These are phyloP conservation scores for Paramisgurnus dabryanus DNA, from an alignment of 2,113 vertebrate species.

Conservation along the genomic window DNA sequence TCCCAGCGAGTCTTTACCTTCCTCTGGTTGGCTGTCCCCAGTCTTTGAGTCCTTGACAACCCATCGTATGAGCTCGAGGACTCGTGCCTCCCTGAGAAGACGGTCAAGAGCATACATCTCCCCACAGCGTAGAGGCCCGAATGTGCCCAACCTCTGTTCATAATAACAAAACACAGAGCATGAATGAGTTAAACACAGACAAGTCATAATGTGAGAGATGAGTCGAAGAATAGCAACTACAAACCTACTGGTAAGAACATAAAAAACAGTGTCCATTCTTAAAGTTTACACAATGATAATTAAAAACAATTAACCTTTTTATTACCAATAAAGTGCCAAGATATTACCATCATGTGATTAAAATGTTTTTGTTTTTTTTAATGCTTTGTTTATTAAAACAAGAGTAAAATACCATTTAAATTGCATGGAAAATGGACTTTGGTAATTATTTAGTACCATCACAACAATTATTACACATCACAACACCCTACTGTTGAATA, in stretches of 20 bases:
- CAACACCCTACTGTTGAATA: no score
- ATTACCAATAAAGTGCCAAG: not conserved
- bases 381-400: no score
- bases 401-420: no score
- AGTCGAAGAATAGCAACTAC: not conserved
- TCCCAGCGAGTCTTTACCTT: constrained; percentile 76
- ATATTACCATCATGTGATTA: not conserved
- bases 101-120: constrained; percentile 93
- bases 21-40: constrained; percentile 66
- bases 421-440: no score
- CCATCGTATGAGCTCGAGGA: constrained; percentile 81
- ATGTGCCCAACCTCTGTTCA: constrained; percentile 86
- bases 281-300: not conserved
- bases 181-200: not conserved
- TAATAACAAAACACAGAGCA: constrained; percentile 37
- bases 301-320: not conserved
- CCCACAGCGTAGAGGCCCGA: constrained; percentile 90
- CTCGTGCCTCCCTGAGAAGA: constrained; percentile 82
- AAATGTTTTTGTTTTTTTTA: no score
- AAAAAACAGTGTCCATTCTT: no score
- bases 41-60: constrained; percentile 71
- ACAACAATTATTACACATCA: no score
- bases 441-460: no score
- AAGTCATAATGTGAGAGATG: no score
- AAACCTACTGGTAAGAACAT: not conserved